Base-by-base conservation (phyloP, 1,140 invertebrate species). In the Archivesica marissinica region DNA sequence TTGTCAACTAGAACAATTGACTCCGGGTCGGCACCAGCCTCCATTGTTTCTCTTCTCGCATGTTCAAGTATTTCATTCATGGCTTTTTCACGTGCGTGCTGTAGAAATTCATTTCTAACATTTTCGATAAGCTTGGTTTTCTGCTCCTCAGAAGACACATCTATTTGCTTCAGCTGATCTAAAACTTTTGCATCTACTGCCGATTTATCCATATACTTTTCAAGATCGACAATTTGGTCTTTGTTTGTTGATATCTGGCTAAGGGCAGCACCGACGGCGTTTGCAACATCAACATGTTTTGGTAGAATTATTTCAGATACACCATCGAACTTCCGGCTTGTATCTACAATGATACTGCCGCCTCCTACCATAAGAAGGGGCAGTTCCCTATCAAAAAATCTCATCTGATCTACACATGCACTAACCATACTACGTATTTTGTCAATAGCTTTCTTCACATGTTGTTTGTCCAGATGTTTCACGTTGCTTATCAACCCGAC, bases 191-290 rank as follows among this genome's bases (percentile, higher is more conserved):
- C 41, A 13, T 87, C 61, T 35, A 87, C 86, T 38, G 59, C 74
- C 0, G 81, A 47, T 25, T 77, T 59, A 35, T 89, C 72, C 0
- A 89, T 23, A 11, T 80, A 76, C 11, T 89, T 81, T 25, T 81
- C 54, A 20, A 92, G 44, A 56, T 84, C 87, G 0, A 89, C 86
- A 9, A 92, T 86, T 2, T 74, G 79, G 44, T 93, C 92, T 52
- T 90, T 64, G 50, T 39, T 87, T 7, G 88, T 88, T 28, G 89
- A 88, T 2, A 93, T 87, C 77, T 93, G 90, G 54, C 91, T 89
- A 0, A 93, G 84, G 2, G 92, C 92, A 3, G 92, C 92, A 25
- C 92, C 92, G 9, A 93, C 89, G 11, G 92, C 92, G 85, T 93
- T 93, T 28, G 91, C 92, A 56, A 93, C 91, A 39, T 91, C 86